Base-by-base conservation (phyloP, 2,888 invertebrate species). In the Cordylochernes scorpioides region DNA sequence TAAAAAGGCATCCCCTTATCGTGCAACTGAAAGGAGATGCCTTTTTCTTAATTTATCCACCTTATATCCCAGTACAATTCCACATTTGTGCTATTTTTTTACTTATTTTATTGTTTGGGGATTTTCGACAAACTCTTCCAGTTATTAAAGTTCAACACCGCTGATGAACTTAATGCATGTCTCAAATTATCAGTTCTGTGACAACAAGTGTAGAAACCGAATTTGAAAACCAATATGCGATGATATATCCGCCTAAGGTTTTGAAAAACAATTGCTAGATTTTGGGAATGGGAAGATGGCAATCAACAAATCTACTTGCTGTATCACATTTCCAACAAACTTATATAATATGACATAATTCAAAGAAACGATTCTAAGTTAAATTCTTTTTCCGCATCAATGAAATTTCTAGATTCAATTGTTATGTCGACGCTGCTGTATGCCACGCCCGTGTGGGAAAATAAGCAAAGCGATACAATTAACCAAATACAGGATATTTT, bases 91-190 rank as follows among this genome's bases (percentile, higher is more conserved):
- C n/a, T n/a, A n/a, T n/a, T n/a, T 39, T 42, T 14, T 25, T 35
- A 12, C 29, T 35, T 4, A 27, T 45, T 3, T 5, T 48, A 7
- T 29, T 46, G 14, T 35, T 35, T 14, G 42, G 44, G 6, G 39
- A 46, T 25, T 42, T 42, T 29, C 17, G 44, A 16, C 40, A 46
- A 30, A 39, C 33, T 9, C 25, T 46, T 12, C 41, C 42, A 3
- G 39, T 40, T 4, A 30, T 39, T 13, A 30, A 13, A 16, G 36
- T 19, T 40, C 37, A 26, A 44, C 33, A 13, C 27, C 15, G 30
- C 28, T 12, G 36, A 45, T 19, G 32, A 41, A 19, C 17, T 44
- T 3, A 36, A 41, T 9, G 41, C 45, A 1, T 47, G 39, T 24
- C 13, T 49, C 3, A 45, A 45, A 31, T 17, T 27, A n/a, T 46